These are phyloP conservation scores for Caenorhabditis elegans DNA, from an alignment of 1,140 invertebrate species.

Conservation along the genomic window DNA sequence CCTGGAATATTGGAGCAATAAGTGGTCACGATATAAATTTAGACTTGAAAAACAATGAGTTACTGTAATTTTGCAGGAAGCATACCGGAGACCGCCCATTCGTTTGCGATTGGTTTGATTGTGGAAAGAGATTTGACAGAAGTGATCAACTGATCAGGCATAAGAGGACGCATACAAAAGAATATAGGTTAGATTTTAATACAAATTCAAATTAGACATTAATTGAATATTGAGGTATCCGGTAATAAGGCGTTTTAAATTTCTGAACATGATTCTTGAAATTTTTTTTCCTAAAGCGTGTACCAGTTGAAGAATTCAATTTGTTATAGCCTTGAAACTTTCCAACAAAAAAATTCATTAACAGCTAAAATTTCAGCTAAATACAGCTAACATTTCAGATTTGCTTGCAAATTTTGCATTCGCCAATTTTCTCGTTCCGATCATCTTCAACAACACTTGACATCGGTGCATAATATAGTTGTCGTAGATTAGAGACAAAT, in stretches of 20 bases:
- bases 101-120: neutral
- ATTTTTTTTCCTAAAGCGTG: too few relatives aligned
- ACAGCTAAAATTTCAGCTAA: too few relatives aligned
- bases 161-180: constrained; percentile 11
- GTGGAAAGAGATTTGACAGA: neutral
- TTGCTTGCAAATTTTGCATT: neutral
- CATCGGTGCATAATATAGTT: neutral
- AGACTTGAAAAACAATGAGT: neutral
- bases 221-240: neutral
- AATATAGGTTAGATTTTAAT: neutral
- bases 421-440: constrained; percentile 8
- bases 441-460: constrained; percentile 6
- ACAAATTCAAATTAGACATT: neutral
- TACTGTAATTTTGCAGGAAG: neutral
- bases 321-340: too few relatives aligned
- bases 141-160: constrained; percentile 20
- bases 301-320: too few relatives aligned
- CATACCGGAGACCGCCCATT: neutral
- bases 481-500: neutral
- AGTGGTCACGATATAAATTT: too few relatives aligned
- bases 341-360: too few relatives aligned
- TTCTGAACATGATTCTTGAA: too few relatives aligned
- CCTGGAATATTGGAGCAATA: too few relatives aligned
- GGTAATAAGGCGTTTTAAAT: too few relatives aligned
- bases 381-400: neutral